A percentile compares a stretch with the other conserved stretches of the same genome.
phyloP scores from a whole-genome alignment of 2,888 invertebrate genomes.

The Orthosia incerta region DNA sequence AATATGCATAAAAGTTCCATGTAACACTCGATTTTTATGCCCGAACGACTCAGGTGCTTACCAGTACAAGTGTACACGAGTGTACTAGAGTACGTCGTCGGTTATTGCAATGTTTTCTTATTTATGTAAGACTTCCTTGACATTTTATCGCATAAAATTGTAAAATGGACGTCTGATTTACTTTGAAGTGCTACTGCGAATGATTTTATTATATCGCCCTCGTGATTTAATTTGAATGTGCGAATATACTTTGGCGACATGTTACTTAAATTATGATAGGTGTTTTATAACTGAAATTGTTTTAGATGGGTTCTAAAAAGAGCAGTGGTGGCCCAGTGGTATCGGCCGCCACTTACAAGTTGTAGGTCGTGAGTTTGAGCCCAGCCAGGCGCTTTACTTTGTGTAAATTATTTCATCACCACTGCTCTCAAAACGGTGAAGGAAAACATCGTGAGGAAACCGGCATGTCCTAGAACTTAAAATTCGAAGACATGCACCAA shows the following conservation, averaged over 20 bases:
- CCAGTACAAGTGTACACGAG: constrained; percentile 12
- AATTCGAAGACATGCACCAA: no score
- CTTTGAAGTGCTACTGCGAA: constrained; percentile 5
- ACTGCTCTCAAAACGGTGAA: no score
- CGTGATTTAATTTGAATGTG: background rate
- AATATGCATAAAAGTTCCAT: constrained; percentile 11
- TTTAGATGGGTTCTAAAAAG: no score
- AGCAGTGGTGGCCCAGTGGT: no score
- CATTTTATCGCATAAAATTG: constrained; percentile 26
- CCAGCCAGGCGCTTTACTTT: no score
- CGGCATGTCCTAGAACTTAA: no score
- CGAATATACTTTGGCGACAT: constrained; percentile 4
- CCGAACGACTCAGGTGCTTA: constrained; percentile 10
- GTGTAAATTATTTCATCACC: no score
- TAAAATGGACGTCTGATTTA: constrained; percentile 30
- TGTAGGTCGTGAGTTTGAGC: no score
- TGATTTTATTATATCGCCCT: background rate
- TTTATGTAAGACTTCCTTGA: constrained; percentile 27
- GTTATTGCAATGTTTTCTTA: constrained; percentile 43
- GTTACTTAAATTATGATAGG: no score
- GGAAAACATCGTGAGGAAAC: no score
- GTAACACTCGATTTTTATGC: constrained; percentile 30
- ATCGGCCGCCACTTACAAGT: no score
- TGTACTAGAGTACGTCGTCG: constrained; percentile 4
- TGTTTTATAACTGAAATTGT: no score